Evolutionary conservation across 2,888 invertebrate genomes (phyloP).

Genomic region (Agrotis ipsilon): DNA sequence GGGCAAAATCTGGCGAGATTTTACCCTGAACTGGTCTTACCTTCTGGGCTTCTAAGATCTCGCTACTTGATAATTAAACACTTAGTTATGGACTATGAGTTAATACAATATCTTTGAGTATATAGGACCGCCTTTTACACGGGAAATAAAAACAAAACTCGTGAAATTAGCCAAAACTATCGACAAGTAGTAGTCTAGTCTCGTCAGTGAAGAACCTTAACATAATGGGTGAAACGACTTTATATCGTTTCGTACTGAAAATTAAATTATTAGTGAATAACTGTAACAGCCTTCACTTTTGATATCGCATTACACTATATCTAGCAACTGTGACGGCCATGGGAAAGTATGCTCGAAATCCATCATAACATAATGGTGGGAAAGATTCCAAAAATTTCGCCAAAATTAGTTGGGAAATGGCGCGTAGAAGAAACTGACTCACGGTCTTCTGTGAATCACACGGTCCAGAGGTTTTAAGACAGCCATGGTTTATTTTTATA

Average conservation of each 20-base stretch:
- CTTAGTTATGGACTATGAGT: too few species aligned
- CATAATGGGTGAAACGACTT: conserved; percentile 25
- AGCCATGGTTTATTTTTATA: conserved; percentile 15
- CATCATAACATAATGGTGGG: conserved; percentile 54
- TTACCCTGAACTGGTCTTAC: too few species aligned
- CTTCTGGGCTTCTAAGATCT: too few species aligned
- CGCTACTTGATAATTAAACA: neutral
- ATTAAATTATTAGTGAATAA: conserved; percentile 29
- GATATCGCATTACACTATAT: conserved; percentile 33
- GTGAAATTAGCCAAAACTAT: too few species aligned
- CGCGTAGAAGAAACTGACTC: conserved; percentile 21
- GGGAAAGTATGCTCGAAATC: conserved; percentile 45
- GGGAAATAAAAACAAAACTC: too few species aligned
- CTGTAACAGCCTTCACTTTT: conserved; percentile 35
- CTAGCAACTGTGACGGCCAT: conserved; percentile 34
- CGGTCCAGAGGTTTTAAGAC: conserved; percentile 22
- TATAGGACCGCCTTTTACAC: too few species aligned
- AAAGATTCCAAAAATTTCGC: conserved; percentile 49
- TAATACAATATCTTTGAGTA: too few species aligned
- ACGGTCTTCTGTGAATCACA: conserved; percentile 41
- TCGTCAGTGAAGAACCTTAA: neutral
- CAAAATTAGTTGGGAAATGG: conserved; percentile 53
- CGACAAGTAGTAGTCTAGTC: too few species aligned
- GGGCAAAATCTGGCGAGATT: too few species aligned
- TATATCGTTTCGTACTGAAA: conserved; percentile 41